These are phyloP conservation scores for Hyposoter didymator DNA, from an alignment of 2,888 invertebrate genomes.

Conservation along the genomic window DNA sequence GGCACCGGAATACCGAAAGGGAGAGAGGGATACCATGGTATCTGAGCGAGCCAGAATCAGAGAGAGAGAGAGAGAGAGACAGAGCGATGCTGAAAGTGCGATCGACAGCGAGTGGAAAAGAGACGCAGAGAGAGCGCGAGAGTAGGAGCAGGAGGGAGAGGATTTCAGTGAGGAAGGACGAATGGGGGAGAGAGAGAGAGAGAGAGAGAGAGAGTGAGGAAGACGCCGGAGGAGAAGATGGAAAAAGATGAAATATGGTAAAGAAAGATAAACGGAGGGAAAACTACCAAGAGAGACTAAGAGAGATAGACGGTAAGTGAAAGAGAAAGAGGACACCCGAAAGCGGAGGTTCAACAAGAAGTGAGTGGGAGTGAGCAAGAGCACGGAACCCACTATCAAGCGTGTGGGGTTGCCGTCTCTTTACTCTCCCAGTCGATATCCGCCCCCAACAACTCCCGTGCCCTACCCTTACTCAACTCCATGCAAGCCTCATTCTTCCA, in stretches of 20 bases:
- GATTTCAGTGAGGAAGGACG: conserved; percentile 43
- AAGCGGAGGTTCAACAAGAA: conserved; percentile 24
- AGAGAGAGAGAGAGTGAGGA: conserved; percentile 25
- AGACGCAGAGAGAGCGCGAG: background rate
- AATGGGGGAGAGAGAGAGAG: conserved; percentile 23
- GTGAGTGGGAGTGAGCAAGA: conserved; percentile 53
- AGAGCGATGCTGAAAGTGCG: background rate
- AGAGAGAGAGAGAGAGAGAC: conserved; percentile 38
- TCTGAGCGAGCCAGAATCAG: conserved; percentile 28
- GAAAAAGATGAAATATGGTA: conserved; percentile 41
- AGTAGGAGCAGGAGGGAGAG: conserved; percentile 10
- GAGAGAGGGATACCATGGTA: conserved; percentile 28
- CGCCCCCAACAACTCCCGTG: conserved; percentile 69
- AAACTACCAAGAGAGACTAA: conserved; percentile 24
- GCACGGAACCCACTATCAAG: conserved; percentile 59
- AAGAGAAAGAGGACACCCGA: conserved; percentile 31
- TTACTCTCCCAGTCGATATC: conserved; percentile 74
- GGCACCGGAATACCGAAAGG: conserved; percentile 37
- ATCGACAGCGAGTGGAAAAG: conserved; percentile 13
- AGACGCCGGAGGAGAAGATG: conserved; percentile 27
- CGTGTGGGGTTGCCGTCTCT: conserved; percentile 68
- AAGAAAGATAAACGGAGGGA: conserved; percentile 47
- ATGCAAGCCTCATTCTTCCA: conserved; percentile 61
- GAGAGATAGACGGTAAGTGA: conserved; percentile 42
- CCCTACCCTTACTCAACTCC: conserved; percentile 69